Percentiles rank a stretch among this genome's conserved stretches.
Evolutionary conservation across 1,140 invertebrate genomes (phyloP).

Genomic region (Phenacoccus solenopsis): DNA sequence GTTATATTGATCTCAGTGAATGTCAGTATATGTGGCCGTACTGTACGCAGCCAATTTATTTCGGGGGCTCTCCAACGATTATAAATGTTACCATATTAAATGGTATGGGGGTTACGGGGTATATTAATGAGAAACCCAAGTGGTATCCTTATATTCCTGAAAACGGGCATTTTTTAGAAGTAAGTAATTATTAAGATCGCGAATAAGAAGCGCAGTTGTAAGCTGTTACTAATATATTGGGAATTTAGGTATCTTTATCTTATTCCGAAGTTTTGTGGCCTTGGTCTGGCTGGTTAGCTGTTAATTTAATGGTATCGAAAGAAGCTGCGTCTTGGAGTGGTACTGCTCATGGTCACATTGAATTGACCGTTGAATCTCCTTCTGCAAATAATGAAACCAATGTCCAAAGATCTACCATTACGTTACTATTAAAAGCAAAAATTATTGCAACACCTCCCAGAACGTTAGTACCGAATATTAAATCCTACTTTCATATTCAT

Average conservation of each 20-base stretch:
- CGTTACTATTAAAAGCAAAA: conserved; percentile 58
- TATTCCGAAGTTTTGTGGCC: conserved; percentile 84
- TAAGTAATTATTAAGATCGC: too few species aligned
- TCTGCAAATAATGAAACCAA: conserved; percentile 50
- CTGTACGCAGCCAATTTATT: conserved; percentile 87
- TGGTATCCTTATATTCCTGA: conserved; percentile 81
- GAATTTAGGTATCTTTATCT: conserved; percentile 56
- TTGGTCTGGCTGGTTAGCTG: conserved; percentile 89
- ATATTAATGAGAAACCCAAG: conserved; percentile 49
- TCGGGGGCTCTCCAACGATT: conserved; percentile 71
- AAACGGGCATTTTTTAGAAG: conserved; percentile 46
- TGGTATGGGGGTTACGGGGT: conserved; percentile 75
- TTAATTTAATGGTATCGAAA: conserved; percentile 47
- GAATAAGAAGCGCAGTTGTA: too few species aligned
- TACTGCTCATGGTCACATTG: conserved; percentile 67
- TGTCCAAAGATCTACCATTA: conserved; percentile 54
- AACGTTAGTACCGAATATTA: conserved; percentile 42
- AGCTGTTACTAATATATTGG: too few species aligned
- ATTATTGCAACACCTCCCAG: conserved; percentile 60
- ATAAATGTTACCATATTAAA: conserved; percentile 86
- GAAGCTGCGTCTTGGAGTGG: conserved; percentile 62
- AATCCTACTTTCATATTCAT: too few species aligned
- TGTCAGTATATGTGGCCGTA: conserved; percentile 98
- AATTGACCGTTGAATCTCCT: conserved; percentile 69
- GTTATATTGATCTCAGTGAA: conserved; percentile 84